These are phyloP conservation scores for Scomber japonicus DNA, from an alignment of 2,113 vertebrate species.

Conservation along the genomic window DNA sequence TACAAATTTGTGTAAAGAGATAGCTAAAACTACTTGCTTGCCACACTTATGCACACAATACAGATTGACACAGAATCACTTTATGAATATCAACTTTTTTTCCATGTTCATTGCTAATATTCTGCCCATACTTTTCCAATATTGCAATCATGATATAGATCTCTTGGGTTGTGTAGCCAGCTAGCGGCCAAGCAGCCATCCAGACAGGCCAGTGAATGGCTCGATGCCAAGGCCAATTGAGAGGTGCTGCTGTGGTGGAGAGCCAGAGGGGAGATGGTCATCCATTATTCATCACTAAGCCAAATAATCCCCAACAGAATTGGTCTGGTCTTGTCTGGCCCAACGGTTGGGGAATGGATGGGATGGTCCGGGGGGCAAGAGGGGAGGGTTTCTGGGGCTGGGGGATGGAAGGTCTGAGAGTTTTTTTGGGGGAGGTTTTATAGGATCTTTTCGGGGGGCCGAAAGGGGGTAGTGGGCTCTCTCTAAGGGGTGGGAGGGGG, in stretches of 20 bases:
- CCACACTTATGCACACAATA: background rate
- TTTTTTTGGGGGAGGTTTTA: slow-evolving; percentile 63
- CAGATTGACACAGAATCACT: background rate
- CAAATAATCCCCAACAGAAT: slow-evolving; percentile 87
- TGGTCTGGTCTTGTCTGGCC: slow-evolving; percentile 85
- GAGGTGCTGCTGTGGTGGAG: slow-evolving; percentile 83
- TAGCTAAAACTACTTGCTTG: background rate
- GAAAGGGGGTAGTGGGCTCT: slow-evolving; percentile 69
- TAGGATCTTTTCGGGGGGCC: slow-evolving; percentile 71
- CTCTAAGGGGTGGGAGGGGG: slow-evolving; percentile 72
- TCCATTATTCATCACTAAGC: slow-evolving; percentile 88
- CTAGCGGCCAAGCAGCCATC: slow-evolving; percentile 71
- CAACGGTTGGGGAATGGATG: slow-evolving; percentile 82
- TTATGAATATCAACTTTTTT: background rate
- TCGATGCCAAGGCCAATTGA: slow-evolving; percentile 86
- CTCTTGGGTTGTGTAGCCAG: slow-evolving; percentile 67
- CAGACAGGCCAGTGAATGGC: slow-evolving; percentile 83
- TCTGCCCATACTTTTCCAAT: slow-evolving; percentile 71
- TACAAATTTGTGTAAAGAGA: background rate
- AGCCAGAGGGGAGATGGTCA: slow-evolving; percentile 87
- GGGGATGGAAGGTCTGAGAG: slow-evolving; percentile 74
- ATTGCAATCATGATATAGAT: slow-evolving; percentile 68
- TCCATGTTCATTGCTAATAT: slow-evolving; percentile 47
- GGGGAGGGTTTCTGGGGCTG: slow-evolving; percentile 74
- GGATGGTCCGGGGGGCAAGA: slow-evolving; percentile 80